phyloP scores from a whole-genome alignment of 2,113 vertebrate species.

The Cairina moschata region DNA sequence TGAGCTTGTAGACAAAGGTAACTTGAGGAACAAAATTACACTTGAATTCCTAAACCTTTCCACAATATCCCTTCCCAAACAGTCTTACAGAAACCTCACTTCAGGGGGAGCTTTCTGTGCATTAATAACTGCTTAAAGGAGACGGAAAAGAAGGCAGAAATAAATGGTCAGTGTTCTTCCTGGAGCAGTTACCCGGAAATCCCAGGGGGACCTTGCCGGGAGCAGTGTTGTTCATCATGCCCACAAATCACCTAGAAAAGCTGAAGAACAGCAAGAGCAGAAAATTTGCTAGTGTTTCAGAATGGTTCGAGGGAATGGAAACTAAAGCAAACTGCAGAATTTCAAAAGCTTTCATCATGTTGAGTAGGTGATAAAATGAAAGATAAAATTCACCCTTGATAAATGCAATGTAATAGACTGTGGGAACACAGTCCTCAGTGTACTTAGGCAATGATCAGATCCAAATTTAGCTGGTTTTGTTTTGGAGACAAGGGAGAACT shows the following conservation, averaged over 20 bases:
- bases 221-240: neutral
- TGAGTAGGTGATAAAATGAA: neutral
- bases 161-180: slow-evolving; percentile 57
- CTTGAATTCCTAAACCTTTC: slow-evolving; percentile 38
- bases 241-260: slow-evolving; percentile 47
- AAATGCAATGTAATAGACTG: neutral
- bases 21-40: slow-evolving; percentile 28
- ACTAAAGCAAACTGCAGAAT: neutral
- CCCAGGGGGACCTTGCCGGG: slow-evolving; percentile 1
- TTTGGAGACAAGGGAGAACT: neutral
- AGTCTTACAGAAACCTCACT: neutral
- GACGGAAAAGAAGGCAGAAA: slow-evolving; percentile 35
- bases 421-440: neutral
- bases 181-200: neutral
- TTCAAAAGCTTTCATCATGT: neutral
- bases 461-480: neutral
- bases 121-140: slow-evolving; percentile 45
- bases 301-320: neutral
- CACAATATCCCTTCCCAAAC: slow-evolving; percentile 55
- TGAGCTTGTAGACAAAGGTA: slow-evolving; percentile 22
- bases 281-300: neutral
- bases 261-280: neutral
- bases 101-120: neutral
- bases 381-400: neutral
- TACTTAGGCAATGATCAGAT: neutral